These are phyloP conservation scores for Andrena hattorfiana DNA, from an alignment of 2,888 invertebrate species.

Conservation along the genomic window DNA sequence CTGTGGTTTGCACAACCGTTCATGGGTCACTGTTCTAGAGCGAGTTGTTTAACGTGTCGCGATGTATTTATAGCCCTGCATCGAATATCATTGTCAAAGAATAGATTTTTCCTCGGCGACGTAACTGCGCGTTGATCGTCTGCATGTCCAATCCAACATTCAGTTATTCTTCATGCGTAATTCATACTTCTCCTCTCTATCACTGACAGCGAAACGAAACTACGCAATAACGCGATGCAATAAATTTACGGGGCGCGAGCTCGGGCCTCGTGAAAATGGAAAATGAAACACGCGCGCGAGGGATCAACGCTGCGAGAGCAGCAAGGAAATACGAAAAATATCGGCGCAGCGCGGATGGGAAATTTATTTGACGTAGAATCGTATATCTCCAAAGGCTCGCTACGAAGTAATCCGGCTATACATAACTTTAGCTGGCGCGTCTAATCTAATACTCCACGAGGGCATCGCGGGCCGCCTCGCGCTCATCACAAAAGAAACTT, in stretches of 20 bases:
- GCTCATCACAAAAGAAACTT: constrained; percentile 48
- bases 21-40: too few relatives aligned
- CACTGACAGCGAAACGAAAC: background rate
- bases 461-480: constrained; percentile 13
- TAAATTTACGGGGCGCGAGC: background rate
- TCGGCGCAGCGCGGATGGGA: background rate
- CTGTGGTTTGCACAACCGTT: too few relatives aligned
- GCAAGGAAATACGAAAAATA: background rate
- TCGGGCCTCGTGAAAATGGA: background rate
- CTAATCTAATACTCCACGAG: background rate
- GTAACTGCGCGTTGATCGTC: constrained; percentile 3
- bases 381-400: background rate
- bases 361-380: background rate
- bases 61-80: constrained; percentile 6
- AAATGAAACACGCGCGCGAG: background rate
- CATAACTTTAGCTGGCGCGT: constrained; percentile 11
- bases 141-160: constrained; percentile 21
- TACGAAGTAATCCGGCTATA: background rate
- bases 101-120: constrained; percentile 1
- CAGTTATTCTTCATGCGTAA: constrained; percentile 40
- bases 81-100: background rate
- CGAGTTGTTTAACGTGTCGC: background rate
- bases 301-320: background rate
- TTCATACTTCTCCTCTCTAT: constrained; percentile 8
- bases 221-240: constrained; percentile 1